A percentile compares a stretch with the other conserved stretches of the same genome.
phyloP scores from a whole-genome alignment of 2,888 invertebrate species.

The Temnothorax unifasciatus region DNA sequence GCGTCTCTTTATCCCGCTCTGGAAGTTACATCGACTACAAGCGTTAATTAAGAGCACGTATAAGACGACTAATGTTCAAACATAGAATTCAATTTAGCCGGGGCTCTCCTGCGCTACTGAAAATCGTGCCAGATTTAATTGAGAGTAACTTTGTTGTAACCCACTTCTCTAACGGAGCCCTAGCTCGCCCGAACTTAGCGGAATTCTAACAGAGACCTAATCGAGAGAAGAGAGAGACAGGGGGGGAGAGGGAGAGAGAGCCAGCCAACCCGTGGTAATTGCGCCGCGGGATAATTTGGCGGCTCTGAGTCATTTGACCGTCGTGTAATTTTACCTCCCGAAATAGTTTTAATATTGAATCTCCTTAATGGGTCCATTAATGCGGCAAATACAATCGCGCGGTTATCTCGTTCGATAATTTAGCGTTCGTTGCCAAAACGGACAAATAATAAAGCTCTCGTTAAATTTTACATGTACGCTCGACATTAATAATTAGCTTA shows the following conservation, averaged over 20 bases:
- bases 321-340: slow-evolving; percentile 31
- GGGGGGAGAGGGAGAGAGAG: background rate
- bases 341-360: slow-evolving; percentile 49
- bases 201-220: slow-evolving; percentile 53
- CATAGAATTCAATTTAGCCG: slow-evolving; percentile 55
- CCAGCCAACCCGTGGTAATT: slow-evolving; percentile 31
- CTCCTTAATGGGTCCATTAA: slow-evolving; percentile 35
- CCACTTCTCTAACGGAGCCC: slow-evolving; percentile 53
- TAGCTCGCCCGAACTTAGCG: slow-evolving; percentile 47
- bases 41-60: slow-evolving; percentile 52
- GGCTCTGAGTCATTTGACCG: slow-evolving; percentile 43
- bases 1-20: slow-evolving; percentile 36
- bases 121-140: slow-evolving; percentile 58
- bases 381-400: slow-evolving; percentile 26
- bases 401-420: slow-evolving; percentile 36
- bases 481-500: background rate
- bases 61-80: slow-evolving; percentile 55
- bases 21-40: slow-evolving; percentile 47
- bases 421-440: background rate
- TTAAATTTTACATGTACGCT: slow-evolving; percentile 13
- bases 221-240: slow-evolving; percentile 37
- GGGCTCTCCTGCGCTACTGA: slow-evolving; percentile 32
- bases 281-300: slow-evolving; percentile 48
- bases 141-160: slow-evolving; percentile 59
- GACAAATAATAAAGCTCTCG: slow-evolving; percentile 8